Percentiles rank a stretch among this genome's conserved stretches.
Conservation (phyloP, 2,888 invertebrate genomes). For the Aethes cnicana region DNA sequence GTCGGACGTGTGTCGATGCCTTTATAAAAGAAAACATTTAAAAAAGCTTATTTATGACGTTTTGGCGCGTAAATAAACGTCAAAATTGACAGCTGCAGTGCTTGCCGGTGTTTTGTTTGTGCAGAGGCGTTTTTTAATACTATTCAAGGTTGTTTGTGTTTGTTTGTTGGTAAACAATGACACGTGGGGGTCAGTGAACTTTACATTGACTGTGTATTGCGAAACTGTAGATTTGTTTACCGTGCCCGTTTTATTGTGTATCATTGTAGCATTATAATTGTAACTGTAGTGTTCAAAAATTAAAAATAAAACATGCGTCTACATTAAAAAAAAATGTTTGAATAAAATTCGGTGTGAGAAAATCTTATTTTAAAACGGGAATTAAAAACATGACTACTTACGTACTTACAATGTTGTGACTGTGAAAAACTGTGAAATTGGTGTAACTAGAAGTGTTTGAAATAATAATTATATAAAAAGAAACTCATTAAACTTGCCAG, state of each 20-base stretch:
- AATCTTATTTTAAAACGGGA: no score
- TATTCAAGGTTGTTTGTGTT: constrained; percentile 34
- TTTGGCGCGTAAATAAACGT: constrained; percentile 13
- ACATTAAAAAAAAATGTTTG: background rate
- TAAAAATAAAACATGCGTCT: background rate
- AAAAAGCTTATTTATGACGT: constrained; percentile 14
- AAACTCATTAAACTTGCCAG: no score
- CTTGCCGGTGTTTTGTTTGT: background rate
- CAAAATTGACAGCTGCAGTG: constrained; percentile 3
- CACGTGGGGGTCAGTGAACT: constrained; percentile 44
- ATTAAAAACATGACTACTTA: no score
- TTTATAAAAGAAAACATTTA: background rate
- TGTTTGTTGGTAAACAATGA: constrained; percentile 52
- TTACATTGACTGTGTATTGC: constrained; percentile 23
- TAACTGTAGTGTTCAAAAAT: background rate
- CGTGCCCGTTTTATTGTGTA: background rate
- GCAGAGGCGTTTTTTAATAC: constrained; percentile 14
- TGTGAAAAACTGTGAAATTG: no score
- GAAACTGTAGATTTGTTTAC: constrained; percentile 10
- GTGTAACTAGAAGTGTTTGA: no score
- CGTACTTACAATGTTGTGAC: no score
- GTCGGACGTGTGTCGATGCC: constrained; percentile 25
- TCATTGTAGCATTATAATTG: no score
- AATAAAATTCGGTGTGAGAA: constrained; percentile 1
- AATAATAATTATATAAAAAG: no score